phyloP scores from a whole-genome alignment of 2,113 vertebrate species.

The Spheniscus mendiculus region DNA sequence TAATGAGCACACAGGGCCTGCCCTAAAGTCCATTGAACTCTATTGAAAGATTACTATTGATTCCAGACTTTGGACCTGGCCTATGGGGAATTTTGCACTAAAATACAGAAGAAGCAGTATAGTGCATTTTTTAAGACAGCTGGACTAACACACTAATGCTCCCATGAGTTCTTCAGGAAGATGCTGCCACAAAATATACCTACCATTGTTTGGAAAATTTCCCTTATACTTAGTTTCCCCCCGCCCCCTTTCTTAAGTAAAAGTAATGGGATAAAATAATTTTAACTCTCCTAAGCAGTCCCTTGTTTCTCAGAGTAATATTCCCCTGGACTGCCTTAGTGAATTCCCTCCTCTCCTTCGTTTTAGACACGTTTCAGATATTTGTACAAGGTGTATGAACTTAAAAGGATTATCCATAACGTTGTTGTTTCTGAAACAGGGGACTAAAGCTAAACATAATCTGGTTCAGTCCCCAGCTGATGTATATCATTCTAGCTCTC shows the following conservation, averaged over 20 bases:
- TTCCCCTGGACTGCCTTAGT: slow-evolving; percentile 25
- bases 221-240: neutral
- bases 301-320: neutral
- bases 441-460: slow-evolving; percentile 30
- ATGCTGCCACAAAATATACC: neutral
- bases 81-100: neutral
- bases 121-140: neutral
- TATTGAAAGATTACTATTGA: neutral
- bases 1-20: neutral
- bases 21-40: neutral
- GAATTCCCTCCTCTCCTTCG: neutral
- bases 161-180: neutral
- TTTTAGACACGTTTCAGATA: neutral
- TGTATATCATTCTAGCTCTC: slow-evolving; percentile 10
- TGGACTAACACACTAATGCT: neutral
- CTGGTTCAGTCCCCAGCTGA: neutral
- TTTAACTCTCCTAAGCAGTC: neutral
- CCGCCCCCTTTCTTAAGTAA: neutral
- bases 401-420: slow-evolving; percentile 44
- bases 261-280: neutral
- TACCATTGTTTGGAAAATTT: neutral
- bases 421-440: slow-evolving; percentile 25
- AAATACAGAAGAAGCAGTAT: neutral
- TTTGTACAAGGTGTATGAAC: slow-evolving; percentile 47
- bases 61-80: slow-evolving; percentile 2